These are phyloP conservation scores for Capitulum mitella DNA, from an alignment of 2,888 invertebrate species.

Conservation along the genomic window DNA sequence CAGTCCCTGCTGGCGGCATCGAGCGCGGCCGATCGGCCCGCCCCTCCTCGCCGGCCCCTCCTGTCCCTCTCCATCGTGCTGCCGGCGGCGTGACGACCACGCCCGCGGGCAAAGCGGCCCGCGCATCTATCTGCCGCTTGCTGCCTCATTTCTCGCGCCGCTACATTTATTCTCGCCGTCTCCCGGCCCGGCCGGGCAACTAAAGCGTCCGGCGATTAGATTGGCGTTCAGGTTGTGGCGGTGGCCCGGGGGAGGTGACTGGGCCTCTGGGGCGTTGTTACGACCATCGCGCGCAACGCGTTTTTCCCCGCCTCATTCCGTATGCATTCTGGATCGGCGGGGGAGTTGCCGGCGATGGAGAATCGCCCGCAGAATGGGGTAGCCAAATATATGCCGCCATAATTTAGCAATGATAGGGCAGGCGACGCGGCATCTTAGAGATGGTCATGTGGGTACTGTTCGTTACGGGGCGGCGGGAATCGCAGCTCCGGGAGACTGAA, in stretches of 20 bases:
- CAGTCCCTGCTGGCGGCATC: not conserved
- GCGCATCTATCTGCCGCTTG: constrained; percentile 16
- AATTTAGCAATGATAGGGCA: constrained; percentile 12
- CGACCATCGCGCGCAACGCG: not conserved
- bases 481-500: no score
- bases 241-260: not conserved
- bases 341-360: constrained; percentile 12
- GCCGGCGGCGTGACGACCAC: not conserved
- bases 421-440: not conserved
- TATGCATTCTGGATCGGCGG: constrained; percentile 14
- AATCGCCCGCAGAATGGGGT: constrained; percentile 16
- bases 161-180: constrained; percentile 21
- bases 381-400: constrained; percentile 19
- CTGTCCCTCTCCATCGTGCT: not conserved
- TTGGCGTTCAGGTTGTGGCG: not conserved
- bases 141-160: constrained; percentile 21
- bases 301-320: constrained; percentile 17
- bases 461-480: not conserved
- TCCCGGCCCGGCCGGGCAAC: no score
- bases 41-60: not conserved
- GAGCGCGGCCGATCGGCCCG: not conserved
- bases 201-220: not conserved
- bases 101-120: not conserved
- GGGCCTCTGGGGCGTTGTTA: not conserved
- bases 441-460: not conserved